Evolutionary conservation across 37 sponge, comb jelly and placozoan genomes (phyloP).

Genomic region (Axinella damicornis): DNA sequence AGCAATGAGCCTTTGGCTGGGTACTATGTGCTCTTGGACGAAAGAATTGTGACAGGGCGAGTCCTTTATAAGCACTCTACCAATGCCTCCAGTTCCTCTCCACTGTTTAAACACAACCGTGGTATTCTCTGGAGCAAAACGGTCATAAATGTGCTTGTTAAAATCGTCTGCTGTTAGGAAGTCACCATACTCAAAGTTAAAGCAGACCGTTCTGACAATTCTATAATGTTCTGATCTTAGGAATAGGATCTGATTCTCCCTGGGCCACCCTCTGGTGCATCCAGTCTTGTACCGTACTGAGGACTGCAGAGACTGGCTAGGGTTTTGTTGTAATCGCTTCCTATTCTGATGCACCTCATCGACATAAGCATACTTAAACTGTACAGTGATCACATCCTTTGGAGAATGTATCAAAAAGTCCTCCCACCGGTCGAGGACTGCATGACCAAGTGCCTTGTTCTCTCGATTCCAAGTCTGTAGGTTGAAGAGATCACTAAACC

Average conservation of each 20-base stretch:
- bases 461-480: slow-evolving; percentile 20
- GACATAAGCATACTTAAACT: neutral
- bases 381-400: slow-evolving; percentile 21
- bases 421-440: slow-evolving; percentile 6
- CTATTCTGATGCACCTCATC: neutral
- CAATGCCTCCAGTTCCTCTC: slow-evolving; percentile 34
- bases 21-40: slow-evolving; percentile 12
- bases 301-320: neutral
- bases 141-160: slow-evolving; percentile 9
- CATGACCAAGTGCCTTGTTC: neutral
- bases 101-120: slow-evolving; percentile 47
- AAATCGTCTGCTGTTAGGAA: slow-evolving; percentile 17
- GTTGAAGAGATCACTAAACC: slow-evolving; percentile 51
- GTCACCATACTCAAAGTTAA: slow-evolving; percentile 34
- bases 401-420: slow-evolving; percentile 27
- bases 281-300: neutral
- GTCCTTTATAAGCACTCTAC: slow-evolving; percentile 9
- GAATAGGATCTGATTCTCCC: neutral
- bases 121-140: neutral
- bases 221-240: neutral
- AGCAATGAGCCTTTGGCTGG: slow-evolving; percentile 17
- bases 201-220: slow-evolving; percentile 28
- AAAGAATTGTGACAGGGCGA: neutral
- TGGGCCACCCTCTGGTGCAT: neutral
- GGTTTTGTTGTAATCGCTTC: neutral